Evolutionary conservation across 2,888 invertebrate genomes (phyloP).

Genomic region (Platycheirus rosarum): DNA sequence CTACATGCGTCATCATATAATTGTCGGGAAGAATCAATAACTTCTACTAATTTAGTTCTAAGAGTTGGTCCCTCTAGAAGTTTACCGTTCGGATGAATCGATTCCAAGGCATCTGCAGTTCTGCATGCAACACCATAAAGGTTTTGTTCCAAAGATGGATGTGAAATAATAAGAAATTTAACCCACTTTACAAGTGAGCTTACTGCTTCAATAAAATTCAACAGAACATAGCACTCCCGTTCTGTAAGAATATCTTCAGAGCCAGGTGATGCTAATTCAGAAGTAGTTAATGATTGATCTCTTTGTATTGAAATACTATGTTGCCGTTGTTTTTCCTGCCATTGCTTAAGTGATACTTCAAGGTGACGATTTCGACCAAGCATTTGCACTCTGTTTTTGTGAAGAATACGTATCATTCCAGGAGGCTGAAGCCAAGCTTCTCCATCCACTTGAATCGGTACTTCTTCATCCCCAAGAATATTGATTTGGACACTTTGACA

Average conservation of each 20-base stretch:
- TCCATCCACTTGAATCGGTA: slow-evolving; percentile 98
- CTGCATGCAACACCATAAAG: slow-evolving; percentile 90
- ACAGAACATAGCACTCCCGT: slow-evolving; percentile 83
- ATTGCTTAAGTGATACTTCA: slow-evolving; percentile 93
- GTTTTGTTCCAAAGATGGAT: slow-evolving; percentile 88
- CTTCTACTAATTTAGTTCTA: slow-evolving; percentile 88
- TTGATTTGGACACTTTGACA: slow-evolving; percentile 98
- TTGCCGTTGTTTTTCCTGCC: slow-evolving; percentile 92
- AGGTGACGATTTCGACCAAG: slow-evolving; percentile 94
- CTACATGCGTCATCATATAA: slow-evolving; percentile 89
- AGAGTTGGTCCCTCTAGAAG: slow-evolving; percentile 90
- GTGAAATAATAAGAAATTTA: slow-evolving; percentile 86
- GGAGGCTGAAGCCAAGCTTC: slow-evolving; percentile 99
- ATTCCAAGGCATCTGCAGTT: slow-evolving; percentile 87
- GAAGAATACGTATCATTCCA: slow-evolving; percentile 96
- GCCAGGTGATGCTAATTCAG: slow-evolving; percentile 78
- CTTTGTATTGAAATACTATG: slow-evolving; percentile 83
- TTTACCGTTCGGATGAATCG: slow-evolving; percentile 91
- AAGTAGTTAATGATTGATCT: slow-evolving; percentile 82
- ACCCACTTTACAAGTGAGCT: slow-evolving; percentile 94
- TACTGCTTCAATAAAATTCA: slow-evolving; percentile 92
- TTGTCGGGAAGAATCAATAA: slow-evolving; percentile 82
- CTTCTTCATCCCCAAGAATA: slow-evolving; percentile 95
- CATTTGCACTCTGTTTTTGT: slow-evolving; percentile 99
- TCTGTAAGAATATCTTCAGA: slow-evolving; percentile 84